These are phyloP conservation scores for Galbula dea DNA, from an alignment of 2,113 vertebrate genomes.

Conservation along the genomic window DNA sequence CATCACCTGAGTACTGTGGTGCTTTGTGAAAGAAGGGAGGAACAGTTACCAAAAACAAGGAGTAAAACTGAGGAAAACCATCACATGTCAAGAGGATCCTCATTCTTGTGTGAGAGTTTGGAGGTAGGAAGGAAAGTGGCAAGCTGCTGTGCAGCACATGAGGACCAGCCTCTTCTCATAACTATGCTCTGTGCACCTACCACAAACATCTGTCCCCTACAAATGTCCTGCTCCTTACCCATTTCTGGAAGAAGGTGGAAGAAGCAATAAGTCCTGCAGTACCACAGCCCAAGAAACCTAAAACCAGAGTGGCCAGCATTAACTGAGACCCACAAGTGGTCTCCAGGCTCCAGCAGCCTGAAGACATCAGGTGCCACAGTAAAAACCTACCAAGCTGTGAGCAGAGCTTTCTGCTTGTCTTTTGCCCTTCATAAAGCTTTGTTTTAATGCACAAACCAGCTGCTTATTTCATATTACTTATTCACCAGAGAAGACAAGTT, in stretches of 20 bases:
- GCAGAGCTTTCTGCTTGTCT: neutral
- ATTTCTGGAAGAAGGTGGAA: fast-evolving
- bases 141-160: neutral
- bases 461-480: neutral
- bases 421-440: neutral
- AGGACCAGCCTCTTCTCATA: neutral
- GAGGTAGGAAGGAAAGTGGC: neutral
- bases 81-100: neutral
- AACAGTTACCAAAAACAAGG: neutral
- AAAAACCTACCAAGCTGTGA: neutral
- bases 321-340: neutral
- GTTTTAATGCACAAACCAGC: neutral
- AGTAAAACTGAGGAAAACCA: neutral
- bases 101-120: neutral
- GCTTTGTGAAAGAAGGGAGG: neutral
- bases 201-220: neutral
- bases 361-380: neutral
- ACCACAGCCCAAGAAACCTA: neutral
- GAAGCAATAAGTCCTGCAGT: neutral
- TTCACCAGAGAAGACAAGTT: neutral
- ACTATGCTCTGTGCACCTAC: neutral
- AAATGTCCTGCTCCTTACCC: fast-evolving
- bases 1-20: neutral
- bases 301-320: neutral
- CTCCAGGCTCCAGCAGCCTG: neutral